A percentile compares a stretch with the other conserved stretches of the same genome.
Conservation (phyloP, 2,888 invertebrate genomes). For the Operophtera brumata region DNA sequence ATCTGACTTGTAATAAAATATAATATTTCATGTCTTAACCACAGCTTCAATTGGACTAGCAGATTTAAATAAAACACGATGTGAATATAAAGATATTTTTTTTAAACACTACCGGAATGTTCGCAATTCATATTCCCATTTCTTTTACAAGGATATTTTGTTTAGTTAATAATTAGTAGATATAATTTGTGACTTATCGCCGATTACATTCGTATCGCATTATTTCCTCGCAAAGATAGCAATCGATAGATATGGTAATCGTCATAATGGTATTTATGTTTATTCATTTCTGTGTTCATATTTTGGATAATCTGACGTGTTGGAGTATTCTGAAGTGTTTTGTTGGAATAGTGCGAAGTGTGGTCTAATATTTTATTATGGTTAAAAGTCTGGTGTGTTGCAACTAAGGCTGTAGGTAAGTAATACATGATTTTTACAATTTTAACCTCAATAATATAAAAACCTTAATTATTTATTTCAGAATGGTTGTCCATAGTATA, state of each 20-base stretch:
- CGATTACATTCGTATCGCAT: slow-evolving; percentile 27
- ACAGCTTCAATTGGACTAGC: background rate
- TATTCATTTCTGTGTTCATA: slow-evolving; percentile 48
- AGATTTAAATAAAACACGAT: background rate
- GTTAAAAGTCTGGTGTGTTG: background rate
- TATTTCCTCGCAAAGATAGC: slow-evolving; percentile 64
- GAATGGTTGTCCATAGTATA: no score
- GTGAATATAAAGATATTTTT: background rate
- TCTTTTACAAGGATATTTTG: background rate
- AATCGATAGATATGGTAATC: slow-evolving; percentile 60
- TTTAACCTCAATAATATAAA: background rate
- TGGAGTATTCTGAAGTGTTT: slow-evolving; percentile 17
- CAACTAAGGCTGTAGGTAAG: slow-evolving; percentile 11
- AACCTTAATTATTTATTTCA: no score
- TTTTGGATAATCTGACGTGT: slow-evolving; percentile 45
- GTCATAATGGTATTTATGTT: slow-evolving; percentile 44
- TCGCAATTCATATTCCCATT: background rate
- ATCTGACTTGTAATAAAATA: background rate
- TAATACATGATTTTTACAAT: background rate
- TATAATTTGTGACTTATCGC: slow-evolving; percentile 20
- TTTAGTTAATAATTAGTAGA: background rate
- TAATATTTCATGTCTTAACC: background rate
- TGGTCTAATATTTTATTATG: background rate
- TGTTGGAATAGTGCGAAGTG: background rate
- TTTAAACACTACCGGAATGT: background rate